Conservation (phyloP, 35 echinoderm and acorn worm species). For the Eucidaris tribuloides region DNA sequence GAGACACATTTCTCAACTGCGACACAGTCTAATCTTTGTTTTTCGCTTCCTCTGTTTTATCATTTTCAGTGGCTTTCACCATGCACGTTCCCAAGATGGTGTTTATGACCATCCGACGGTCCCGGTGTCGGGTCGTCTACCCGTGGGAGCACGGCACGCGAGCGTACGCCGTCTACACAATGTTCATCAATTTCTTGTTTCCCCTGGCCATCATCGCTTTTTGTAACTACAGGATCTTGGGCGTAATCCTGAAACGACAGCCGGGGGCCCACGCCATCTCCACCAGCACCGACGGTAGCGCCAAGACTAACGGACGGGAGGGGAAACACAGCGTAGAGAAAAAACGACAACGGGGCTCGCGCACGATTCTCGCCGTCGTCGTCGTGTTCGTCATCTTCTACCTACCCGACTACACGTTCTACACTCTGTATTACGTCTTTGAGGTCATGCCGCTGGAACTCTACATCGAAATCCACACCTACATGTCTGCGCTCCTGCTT, state of each 20-base stretch:
- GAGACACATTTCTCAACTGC: no score
- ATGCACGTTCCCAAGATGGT: background rate
- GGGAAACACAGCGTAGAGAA: no score
- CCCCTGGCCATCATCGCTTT: background rate
- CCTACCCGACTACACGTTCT: constrained; percentile 2
- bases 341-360: background rate
- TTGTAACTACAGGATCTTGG: background rate
- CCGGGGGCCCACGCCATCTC: no score
- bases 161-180: background rate
- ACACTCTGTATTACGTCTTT: background rate
- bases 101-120: background rate
- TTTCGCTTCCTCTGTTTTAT: no score
- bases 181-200: background rate
- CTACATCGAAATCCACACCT: background rate
- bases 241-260: background rate
- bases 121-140: background rate
- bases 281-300: background rate
- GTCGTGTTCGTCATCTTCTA: background rate
- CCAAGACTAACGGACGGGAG: no score
- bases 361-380: background rate
- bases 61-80: background rate
- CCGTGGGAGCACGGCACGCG: background rate
- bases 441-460: background rate
- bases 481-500: background rate
- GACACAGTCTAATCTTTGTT: no score